Base-by-base conservation (phyloP, 2,113 vertebrate species). In the Podiceps cristatus region DNA sequence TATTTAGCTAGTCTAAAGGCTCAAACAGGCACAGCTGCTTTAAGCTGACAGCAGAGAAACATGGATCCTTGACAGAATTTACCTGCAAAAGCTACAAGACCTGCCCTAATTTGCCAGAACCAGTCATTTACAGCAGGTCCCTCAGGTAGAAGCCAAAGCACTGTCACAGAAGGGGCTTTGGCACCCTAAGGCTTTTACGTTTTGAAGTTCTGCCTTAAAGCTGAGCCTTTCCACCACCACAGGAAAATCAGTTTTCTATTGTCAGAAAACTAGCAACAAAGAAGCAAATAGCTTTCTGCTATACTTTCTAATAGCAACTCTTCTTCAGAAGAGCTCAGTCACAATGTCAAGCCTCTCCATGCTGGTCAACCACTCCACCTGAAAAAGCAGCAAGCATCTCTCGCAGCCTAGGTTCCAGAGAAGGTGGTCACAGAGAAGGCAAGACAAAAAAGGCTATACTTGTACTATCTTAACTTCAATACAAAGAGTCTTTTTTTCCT, bases 401-500 rank as follows among this genome's bases (percentile, higher is more conserved):
- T 64, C 20, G 0, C n/a, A 75, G n/a, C 9, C 4, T 11, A 29
- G 5, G 33, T 44, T 66, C 10, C 4, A 83, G 52, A 67, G 12
- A 55, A 55, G 16, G 11, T 12, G 11, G 10, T 27, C 10, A 55
- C n/a, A 31, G 16, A 52, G 6, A 2, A 49, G 2, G 13, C 13
- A 87, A 80, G 31, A 11, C 4, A 45, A 31, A 29, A 62, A 60
- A 42, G 2, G 4, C 50, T 84, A 29, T 15, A 58, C 3, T 58
- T 64, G 4, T 15, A 47, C 7, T 45, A 50, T 16, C 16, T 1
- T 10, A 53, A 59, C 20, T 20, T 44, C 5, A 59, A 3, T 18
- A 3, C 2, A 49, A 31, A 42, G 17, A 29, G 3, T 0, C 9
- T 22, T 31, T 28, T 17, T 5, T 1, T 7, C 13, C 3, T 3